phyloP scores from a whole-genome alignment of 2,797 vertebrate genomes.

The Luscinia megarhynchos region DNA sequence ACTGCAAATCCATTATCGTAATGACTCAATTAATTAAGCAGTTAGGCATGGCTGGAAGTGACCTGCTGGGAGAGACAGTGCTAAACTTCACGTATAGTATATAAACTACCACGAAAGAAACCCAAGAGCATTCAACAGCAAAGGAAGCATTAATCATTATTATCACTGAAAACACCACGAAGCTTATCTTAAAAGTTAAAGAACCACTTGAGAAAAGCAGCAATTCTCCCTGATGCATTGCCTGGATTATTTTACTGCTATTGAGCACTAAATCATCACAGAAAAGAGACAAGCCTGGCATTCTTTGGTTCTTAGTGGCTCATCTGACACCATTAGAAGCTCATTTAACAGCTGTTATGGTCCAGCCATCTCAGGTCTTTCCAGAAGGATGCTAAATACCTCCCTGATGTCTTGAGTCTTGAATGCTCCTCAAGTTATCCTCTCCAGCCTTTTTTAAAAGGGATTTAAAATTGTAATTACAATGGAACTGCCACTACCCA shows the following conservation, averaged over 20 bases:
- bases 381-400: not conserved
- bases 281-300: not conserved
- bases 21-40: conserved; percentile 34
- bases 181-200: conserved; percentile 36
- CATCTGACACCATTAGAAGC: not conserved
- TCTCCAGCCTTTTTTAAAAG: not conserved
- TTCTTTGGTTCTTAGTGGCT: not conserved
- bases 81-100: not conserved
- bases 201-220: conserved; percentile 13
- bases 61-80: not conserved
- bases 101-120: not conserved
- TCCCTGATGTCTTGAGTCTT: not conserved
- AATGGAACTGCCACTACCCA: not conserved
- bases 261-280: not conserved
- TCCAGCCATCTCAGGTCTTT: not conserved
- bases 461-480: not conserved
- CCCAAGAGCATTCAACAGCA: not conserved
- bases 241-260: conserved; percentile 2
- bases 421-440: not conserved
- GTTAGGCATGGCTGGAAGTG: not conserved
- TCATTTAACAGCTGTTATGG: not conserved
- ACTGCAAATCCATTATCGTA: not conserved
- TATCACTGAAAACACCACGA: not conserved
- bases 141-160: conserved; percentile 12
- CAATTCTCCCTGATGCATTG: not conserved